Conservation (phyloP, 2,888 invertebrate species). For the Idaea dimidiata region DNA sequence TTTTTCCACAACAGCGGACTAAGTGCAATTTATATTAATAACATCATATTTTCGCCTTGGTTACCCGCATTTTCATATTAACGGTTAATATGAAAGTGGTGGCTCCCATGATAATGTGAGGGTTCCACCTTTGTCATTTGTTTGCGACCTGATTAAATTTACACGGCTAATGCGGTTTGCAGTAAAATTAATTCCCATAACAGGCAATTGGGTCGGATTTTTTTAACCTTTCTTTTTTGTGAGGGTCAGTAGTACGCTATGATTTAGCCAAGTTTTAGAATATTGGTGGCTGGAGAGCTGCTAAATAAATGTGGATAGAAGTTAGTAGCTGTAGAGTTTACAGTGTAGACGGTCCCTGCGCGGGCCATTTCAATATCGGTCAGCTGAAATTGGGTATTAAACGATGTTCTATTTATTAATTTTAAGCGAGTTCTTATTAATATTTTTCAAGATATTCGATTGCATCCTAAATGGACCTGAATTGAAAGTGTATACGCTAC, state of each 20-base stretch:
- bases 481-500: too few species aligned
- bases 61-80: conserved; percentile 75
- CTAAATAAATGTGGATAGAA: neutral
- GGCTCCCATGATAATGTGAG: conserved; percentile 64
- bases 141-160: conserved; percentile 75
- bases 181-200: conserved; percentile 58
- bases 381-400: neutral
- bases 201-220: conserved; percentile 39
- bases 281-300: neutral
- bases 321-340: too few species aligned
- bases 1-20: conserved; percentile 57
- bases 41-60: conserved; percentile 72
- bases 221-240: conserved; percentile 6
- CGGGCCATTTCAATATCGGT: neutral
- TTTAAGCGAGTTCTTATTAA: neutral
- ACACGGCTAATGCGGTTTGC: conserved; percentile 60
- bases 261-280: neutral
- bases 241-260: neutral
- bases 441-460: neutral
- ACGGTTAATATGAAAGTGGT: conserved; percentile 47
- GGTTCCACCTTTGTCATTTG: conserved; percentile 73
- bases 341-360: neutral
- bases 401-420: neutral
- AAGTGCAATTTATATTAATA: conserved; percentile 77
- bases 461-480: neutral